phyloP scores from a whole-genome alignment of 2,888 invertebrate species.

The Tetropium fuscum region DNA sequence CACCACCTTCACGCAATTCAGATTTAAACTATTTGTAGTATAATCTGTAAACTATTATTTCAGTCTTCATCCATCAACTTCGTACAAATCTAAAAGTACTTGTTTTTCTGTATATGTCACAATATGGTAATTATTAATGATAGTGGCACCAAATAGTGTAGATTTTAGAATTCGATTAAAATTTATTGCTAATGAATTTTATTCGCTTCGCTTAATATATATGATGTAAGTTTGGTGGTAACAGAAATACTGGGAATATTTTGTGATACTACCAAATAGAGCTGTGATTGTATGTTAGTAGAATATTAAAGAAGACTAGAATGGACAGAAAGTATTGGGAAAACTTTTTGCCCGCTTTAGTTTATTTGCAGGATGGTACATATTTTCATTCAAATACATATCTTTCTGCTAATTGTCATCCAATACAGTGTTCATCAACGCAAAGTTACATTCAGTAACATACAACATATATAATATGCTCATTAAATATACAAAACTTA shows the following conservation, averaged over 20 bases:
- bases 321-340: slow-evolving; percentile 63
- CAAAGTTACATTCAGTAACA: slow-evolving; percentile 47
- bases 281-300: slow-evolving; percentile 64
- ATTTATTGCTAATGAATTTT: slow-evolving; percentile 21
- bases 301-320: slow-evolving; percentile 50
- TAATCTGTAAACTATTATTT: slow-evolving; percentile 37
- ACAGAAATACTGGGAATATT: slow-evolving; percentile 66
- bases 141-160: slow-evolving; percentile 35
- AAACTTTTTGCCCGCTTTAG: slow-evolving; percentile 62
- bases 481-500: slow-evolving; percentile 41
- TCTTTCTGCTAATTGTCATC: slow-evolving; percentile 41
- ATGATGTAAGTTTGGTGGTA: slow-evolving; percentile 64
- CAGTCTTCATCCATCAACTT: slow-evolving; percentile 40
- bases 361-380: slow-evolving; percentile 35
- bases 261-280: slow-evolving; percentile 66
- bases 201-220: slow-evolving; percentile 53
- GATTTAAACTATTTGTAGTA: slow-evolving; percentile 31
- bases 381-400: slow-evolving; percentile 33
- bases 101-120: slow-evolving; percentile 33
- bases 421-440: slow-evolving; percentile 45
- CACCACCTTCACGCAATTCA: slow-evolving; percentile 56
- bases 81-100: slow-evolving; percentile 42
- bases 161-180: slow-evolving; percentile 25
- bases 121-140: slow-evolving; percentile 30
- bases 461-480: slow-evolving; percentile 52